Conservation (phyloP, 2,888 invertebrate genomes). For the Argyresthia albistria region DNA sequence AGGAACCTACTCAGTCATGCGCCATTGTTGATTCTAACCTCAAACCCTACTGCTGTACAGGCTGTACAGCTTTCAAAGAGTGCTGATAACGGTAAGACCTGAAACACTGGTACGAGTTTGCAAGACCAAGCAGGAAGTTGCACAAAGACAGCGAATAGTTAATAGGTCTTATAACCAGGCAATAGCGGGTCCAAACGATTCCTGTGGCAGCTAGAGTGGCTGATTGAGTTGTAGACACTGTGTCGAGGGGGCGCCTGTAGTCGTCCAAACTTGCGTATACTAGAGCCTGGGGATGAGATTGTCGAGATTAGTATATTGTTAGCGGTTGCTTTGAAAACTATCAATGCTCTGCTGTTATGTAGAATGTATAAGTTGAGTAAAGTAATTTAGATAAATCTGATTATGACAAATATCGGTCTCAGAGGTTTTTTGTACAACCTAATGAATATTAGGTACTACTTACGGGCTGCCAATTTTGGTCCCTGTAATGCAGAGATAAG, state of each 20-base stretch:
- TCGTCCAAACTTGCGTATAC: conserved; percentile 93
- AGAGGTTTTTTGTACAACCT: too few relatives aligned
- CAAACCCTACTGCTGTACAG: background rate
- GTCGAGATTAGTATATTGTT: too few relatives aligned
- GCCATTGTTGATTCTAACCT: too few relatives aligned
- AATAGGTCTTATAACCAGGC: conserved; percentile 94
- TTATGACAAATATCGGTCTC: too few relatives aligned
- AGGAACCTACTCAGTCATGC: too few relatives aligned
- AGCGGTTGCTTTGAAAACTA: too few relatives aligned
- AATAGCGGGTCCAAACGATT: conserved; percentile 95
- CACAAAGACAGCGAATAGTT: conserved; percentile 95
- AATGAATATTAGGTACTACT: too few relatives aligned
- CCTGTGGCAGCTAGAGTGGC: conserved; percentile 90
- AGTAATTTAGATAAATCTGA: too few relatives aligned
- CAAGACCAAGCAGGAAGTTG: conserved; percentile 92
- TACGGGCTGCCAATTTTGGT: too few relatives aligned
- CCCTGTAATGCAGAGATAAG: too few relatives aligned
- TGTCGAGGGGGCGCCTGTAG: conserved; percentile 88
- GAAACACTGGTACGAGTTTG: conserved; percentile 86
- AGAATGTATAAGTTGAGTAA: too few relatives aligned
- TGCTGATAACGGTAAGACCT: conserved; percentile 73
- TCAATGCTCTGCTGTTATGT: too few relatives aligned
- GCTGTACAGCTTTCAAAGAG: background rate
- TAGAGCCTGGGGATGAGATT: conserved; percentile 54
- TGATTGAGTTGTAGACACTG: conserved; percentile 87